Conservation (phyloP, 2,113 vertebrate genomes). For the Pimephales promelas region DNA sequence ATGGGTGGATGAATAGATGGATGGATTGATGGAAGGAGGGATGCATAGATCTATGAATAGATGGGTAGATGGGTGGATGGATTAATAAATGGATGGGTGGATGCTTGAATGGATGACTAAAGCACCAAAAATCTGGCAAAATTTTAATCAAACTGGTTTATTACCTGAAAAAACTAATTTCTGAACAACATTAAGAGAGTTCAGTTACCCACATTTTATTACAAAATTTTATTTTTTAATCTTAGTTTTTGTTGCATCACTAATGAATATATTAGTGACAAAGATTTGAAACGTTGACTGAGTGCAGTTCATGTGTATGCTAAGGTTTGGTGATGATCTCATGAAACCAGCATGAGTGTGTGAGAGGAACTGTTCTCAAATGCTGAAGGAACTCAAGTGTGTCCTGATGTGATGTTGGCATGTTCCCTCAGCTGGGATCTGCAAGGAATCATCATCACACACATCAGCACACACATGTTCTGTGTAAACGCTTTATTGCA, state of each 20-base stretch:
- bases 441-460: neutral
- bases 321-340: neutral
- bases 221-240: too few species aligned
- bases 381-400: neutral
- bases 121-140: too few species aligned
- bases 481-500: neutral
- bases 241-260: too few species aligned
- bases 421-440: neutral
- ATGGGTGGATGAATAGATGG: rapidly evolving
- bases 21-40: too few species aligned
- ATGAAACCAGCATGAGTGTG: neutral
- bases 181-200: too few species aligned
- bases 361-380: neutral
- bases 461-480: neutral
- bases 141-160: too few species aligned
- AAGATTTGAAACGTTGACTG: neutral
- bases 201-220: too few species aligned
- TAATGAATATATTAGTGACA: too few species aligned
- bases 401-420: slow-evolving; percentile 3
- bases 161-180: too few species aligned
- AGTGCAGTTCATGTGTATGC: neutral
- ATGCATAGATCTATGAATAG: rapidly evolving
- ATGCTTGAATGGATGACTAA: too few species aligned
- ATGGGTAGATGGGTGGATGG: too few species aligned
- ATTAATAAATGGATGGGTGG: too few species aligned